These are phyloP conservation scores for Bombus cullumanus DNA, from an alignment of 1,140 invertebrate genomes.

Conservation along the genomic window DNA sequence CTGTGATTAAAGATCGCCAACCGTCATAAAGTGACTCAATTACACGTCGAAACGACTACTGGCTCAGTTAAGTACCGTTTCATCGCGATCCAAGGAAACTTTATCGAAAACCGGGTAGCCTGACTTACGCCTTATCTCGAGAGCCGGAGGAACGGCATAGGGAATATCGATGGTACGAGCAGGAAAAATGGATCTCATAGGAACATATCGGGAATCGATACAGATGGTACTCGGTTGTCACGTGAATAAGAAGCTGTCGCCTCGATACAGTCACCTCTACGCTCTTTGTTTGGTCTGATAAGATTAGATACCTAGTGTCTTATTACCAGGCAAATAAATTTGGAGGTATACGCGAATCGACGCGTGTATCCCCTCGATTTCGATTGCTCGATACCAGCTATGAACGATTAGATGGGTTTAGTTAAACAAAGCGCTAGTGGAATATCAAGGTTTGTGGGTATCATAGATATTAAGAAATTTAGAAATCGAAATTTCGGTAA, in stretches of 20 bases:
- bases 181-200: too few relatives aligned
- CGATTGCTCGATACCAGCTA: not conserved
- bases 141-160: slow-evolving; percentile 17
- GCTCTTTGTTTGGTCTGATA: slow-evolving; percentile 25
- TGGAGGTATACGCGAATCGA: not conserved
- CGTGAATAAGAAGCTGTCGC: slow-evolving; percentile 12
- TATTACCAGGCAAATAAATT: slow-evolving; percentile 6
- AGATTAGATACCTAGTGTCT: slow-evolving; percentile 37
- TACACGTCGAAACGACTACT: slow-evolving; percentile 35
- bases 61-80: not conserved
- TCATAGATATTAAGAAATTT: too few relatives aligned
- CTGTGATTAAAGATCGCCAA: slow-evolving; percentile 34
- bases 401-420: too few relatives aligned
- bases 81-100: not conserved
- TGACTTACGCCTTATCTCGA: slow-evolving; percentile 2
- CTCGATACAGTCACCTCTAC: slow-evolving; percentile 3
- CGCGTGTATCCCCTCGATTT: not conserved
- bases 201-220: slow-evolving; percentile 12
- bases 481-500: too few relatives aligned
- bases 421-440: too few relatives aligned
- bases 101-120: slow-evolving; percentile 23
- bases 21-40: slow-evolving; percentile 67
- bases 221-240: slow-evolving; percentile 12
- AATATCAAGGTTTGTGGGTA: too few relatives aligned
- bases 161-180: not conserved